phyloP scores from a whole-genome alignment of 2,888 invertebrate genomes.

The Noctua comes region DNA sequence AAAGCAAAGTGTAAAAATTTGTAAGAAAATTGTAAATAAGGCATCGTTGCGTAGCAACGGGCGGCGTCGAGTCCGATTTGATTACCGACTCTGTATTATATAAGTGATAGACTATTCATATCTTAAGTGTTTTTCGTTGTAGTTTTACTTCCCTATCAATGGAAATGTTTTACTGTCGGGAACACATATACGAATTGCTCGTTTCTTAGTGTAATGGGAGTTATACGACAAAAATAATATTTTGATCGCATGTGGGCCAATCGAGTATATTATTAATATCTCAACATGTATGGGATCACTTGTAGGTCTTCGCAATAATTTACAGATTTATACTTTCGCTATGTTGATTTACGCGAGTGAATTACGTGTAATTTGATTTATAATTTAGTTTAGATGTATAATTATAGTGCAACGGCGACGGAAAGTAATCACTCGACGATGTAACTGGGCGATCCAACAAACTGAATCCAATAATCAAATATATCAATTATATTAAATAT shows the following conservation, averaged over 20 bases:
- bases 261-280: slow-evolving; percentile 84
- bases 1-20: slow-evolving; percentile 78
- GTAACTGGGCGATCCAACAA: slow-evolving; percentile 46
- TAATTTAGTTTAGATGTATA: slow-evolving; percentile 70
- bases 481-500: slow-evolving; percentile 20
- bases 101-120: slow-evolving; percentile 88
- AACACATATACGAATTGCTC: slow-evolving; percentile 80
- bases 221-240: slow-evolving; percentile 76
- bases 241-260: slow-evolving; percentile 85
- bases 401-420: slow-evolving; percentile 53
- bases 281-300: slow-evolving; percentile 87
- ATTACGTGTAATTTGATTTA: slow-evolving; percentile 69
- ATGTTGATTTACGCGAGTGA: slow-evolving; percentile 67
- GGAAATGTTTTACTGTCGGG: slow-evolving; percentile 79
- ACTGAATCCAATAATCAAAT: slow-evolving; percentile 40
- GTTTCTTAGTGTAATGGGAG: slow-evolving; percentile 75
- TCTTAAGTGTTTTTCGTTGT: slow-evolving; percentile 86
- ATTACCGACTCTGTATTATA: slow-evolving; percentile 66
- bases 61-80: slow-evolving; percentile 67
- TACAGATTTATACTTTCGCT: slow-evolving; percentile 74
- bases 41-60: slow-evolving; percentile 81
- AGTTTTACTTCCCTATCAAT: slow-evolving; percentile 79
- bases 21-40: slow-evolving; percentile 75
- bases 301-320: slow-evolving; percentile 83
- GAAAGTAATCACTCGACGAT: slow-evolving; percentile 45